Base-by-base conservation (phyloP, 2,888 invertebrate species). In the Isotomurus palustris region DNA sequence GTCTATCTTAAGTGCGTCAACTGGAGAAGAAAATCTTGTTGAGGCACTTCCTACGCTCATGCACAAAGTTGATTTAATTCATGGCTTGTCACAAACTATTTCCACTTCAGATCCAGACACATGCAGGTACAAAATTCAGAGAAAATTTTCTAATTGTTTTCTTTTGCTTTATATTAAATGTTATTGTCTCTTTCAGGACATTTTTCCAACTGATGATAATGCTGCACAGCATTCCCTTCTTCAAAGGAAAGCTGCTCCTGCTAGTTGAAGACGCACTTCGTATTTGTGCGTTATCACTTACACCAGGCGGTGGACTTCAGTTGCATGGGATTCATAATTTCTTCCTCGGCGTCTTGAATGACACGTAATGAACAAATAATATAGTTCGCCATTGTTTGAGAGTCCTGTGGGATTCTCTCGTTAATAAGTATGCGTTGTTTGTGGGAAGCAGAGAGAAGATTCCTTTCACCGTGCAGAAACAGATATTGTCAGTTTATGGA, bases 61-160 rank as follows among this genome's bases (percentile, higher is more conserved):
- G 36, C 49, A 47, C 14, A 28, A 62, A 58, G 58, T 62, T 25
- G 62, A 62, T 48, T 40, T 62, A 49, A 58, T 58, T 24, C 53
- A 62, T 56, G 47, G 53, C 49, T 53, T 62, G 43, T 40, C 56
- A 14, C 56, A 58, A 24, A 47, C 54, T 25, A 56, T 62, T 58
- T 52, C 53, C 49, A 58, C 58, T 22, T 52, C 55, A 24, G 52
- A 47, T 32, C 51, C 51, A 49, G 43, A 52, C 22, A 38, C 55
- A 29, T 62, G 58, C 51, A 55, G 57, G 61, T 56, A 56, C 27
- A 40, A 44, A 19, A 6, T 44, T 8, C 44, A 22, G 8, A 8
- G 5, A 6, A 6, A 22, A 44, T 44, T 19, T 22, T 8, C 12
- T 14, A 14, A 44, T 21, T 19, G 24, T 44, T 44, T 44, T 44